Evolutionary conservation across 2,888 invertebrate genomes (phyloP), one percentile per base, ranked within the genome.

Genomic region (Girardia tigrina): DNA sequence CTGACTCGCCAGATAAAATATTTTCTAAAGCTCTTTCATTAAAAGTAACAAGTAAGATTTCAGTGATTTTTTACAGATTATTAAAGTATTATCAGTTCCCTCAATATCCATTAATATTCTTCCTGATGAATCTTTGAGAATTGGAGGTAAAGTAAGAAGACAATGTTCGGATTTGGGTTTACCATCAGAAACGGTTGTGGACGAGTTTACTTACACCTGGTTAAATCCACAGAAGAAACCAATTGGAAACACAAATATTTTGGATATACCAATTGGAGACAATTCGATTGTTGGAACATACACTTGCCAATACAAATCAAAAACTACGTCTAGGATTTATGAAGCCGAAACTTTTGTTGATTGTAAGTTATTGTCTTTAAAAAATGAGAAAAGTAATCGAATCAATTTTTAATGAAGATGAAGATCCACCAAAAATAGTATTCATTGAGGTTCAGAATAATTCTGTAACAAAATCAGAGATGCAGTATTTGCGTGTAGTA

Each of bases 141-240:
- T 56, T n/a, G 56, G 56, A 20, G 56, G 56, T 20, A 4, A 56
- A n/a, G n/a, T 56, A 20, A 4, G n/a, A 56, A 56, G 56, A 56
- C 56, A 56, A 56, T 56, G 56, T 56, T 56, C 56, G 4, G 56
- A 56, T n/a, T 56, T 56, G 56, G 2, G 56, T 56, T 56, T 56
- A 23, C n/a, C n/a, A 16, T 23, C 56, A 4, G 56, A 56, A 56
- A 56, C 56, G n/a, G 56, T 56, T n/a, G 56, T 56, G 4, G 56
- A 56, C 23, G 56, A 56, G 23, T 56, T 56, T n/a, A 12, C 56
- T 12, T 56, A 56, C n/a, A 56, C 56, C 4, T 56, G 56, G 56
- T n/a, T 56, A 56, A 56, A 56, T 56, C 56, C n/a, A 56, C 56
- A 56, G 23, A 56, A 56, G 6, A 56, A 56, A 56, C n/a, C n/a